A percentile compares a stretch with the other conserved stretches of the same genome.
Evolutionary conservation across 2,888 invertebrate genomes (phyloP).

Genomic region (Leucozona laternaria): DNA sequence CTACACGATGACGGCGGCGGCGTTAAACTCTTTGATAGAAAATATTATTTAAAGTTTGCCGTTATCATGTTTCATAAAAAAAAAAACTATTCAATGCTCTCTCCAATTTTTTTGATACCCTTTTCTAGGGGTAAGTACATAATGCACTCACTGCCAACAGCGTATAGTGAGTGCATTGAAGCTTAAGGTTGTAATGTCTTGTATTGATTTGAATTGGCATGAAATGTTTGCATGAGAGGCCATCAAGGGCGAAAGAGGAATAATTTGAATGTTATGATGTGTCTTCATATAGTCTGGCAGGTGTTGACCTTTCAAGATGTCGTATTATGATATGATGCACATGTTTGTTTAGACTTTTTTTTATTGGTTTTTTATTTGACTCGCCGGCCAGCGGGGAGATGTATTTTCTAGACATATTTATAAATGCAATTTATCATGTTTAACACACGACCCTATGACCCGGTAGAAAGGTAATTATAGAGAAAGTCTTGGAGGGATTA

Average conservation of each 20-base stretch:
- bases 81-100: neutral
- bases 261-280: neutral
- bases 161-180: constrained; percentile 1
- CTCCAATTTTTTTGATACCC: neutral
- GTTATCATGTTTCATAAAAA: constrained; percentile 19
- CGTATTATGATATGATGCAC: neutral
- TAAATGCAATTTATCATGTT: neutral
- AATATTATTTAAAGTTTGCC: constrained; percentile 13
- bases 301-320: constrained; percentile 43
- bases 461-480: too few relatives aligned
- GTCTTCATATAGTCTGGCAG: constrained; percentile 3
- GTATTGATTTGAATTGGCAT: constrained; percentile 29
- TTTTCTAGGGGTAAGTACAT: neutral
- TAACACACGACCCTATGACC: neutral
- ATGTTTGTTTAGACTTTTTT: neutral
- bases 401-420: too few relatives aligned
- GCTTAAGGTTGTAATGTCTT: constrained; percentile 21
- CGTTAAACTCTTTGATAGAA: constrained; percentile 46
- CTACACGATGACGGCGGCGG: constrained; percentile 17
- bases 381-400: neutral
- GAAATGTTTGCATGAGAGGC: neutral
- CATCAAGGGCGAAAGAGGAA: constrained; percentile 5
- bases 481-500: too few relatives aligned
- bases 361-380: constrained; percentile 6
- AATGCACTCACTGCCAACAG: constrained; percentile 14